phyloP scores from a whole-genome alignment of 2,888 invertebrate species.

The Harmothoe impar region DNA sequence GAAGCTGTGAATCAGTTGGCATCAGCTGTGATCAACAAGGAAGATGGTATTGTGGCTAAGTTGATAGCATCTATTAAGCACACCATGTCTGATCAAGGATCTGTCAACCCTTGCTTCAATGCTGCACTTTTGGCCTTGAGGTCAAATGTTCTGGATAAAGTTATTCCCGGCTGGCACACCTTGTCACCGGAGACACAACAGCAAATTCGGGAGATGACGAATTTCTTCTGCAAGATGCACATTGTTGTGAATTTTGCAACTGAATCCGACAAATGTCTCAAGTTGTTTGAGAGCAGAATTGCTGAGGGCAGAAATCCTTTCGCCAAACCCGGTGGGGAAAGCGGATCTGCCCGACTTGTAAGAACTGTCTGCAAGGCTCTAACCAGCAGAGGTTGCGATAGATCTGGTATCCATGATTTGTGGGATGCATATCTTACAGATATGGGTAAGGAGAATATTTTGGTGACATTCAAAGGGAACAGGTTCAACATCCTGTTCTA shows the following conservation, averaged over 20 bases:
- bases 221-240: conserved; percentile 64
- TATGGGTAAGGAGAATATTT: not conserved
- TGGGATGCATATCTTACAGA: not conserved
- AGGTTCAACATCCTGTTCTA: conserved; percentile 48
- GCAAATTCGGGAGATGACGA: not conserved
- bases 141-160: not conserved
- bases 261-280: conserved; percentile 9
- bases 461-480: conserved; percentile 43
- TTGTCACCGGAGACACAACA: not conserved
- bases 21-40: not conserved
- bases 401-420: not conserved
- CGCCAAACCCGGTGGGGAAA: not conserved
- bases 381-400: not conserved
- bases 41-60: not conserved
- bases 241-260: conserved; percentile 68
- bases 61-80: conserved; percentile 31
- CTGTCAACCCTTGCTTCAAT: conserved; percentile 22
- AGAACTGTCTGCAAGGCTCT: conserved; percentile 25
- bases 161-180: not conserved
- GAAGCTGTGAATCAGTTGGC: not conserved
- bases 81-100: conserved; percentile 54
- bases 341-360: not conserved
- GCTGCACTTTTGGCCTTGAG: not conserved
- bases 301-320: conserved; percentile 14
- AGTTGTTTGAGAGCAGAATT: not conserved